These are phyloP conservation scores for Sapajus apella DNA, from an alignment of 2,113 vertebrate genomes.

Conservation along the genomic window DNA sequence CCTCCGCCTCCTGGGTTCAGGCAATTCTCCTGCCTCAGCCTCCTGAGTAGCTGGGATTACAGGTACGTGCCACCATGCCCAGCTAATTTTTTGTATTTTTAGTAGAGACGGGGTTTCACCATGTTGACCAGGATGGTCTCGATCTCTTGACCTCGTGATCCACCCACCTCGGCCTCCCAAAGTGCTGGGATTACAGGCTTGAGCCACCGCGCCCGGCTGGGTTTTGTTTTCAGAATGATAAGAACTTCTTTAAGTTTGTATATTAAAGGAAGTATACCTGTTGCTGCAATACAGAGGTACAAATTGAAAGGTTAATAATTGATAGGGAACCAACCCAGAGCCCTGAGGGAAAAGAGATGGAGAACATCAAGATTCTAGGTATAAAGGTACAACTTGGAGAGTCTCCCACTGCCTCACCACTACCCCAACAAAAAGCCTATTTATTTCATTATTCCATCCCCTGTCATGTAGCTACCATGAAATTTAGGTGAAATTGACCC, in stretches of 20 bases:
- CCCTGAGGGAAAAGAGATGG: background rate
- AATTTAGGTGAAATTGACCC: background rate
- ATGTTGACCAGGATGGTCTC: too few relatives aligned
- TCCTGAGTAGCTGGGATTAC: too few relatives aligned
- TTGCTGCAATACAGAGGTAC: background rate
- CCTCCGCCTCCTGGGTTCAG: too few relatives aligned
- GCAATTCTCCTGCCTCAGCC: too few relatives aligned
- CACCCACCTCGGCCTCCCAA: too few relatives aligned
- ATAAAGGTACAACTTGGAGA: background rate
- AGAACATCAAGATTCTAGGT: background rate
- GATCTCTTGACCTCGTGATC: too few relatives aligned
- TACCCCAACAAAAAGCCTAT: background rate
- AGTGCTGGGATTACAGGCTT: too few relatives aligned
- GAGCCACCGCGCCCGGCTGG: too few relatives aligned
- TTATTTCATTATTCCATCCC: background rate
- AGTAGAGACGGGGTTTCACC: too few relatives aligned
- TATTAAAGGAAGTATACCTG: background rate
- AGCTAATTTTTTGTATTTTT: too few relatives aligned
- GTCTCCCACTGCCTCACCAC: background rate
- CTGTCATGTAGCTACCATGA: background rate
- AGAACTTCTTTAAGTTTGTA: background rate
- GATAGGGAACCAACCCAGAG: background rate
- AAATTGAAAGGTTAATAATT: background rate
- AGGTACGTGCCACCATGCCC: too few relatives aligned
- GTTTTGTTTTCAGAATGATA: background rate